phyloP scores from a whole-genome alignment of 2,888 invertebrate species.

The Didymodactylos carnosus region DNA sequence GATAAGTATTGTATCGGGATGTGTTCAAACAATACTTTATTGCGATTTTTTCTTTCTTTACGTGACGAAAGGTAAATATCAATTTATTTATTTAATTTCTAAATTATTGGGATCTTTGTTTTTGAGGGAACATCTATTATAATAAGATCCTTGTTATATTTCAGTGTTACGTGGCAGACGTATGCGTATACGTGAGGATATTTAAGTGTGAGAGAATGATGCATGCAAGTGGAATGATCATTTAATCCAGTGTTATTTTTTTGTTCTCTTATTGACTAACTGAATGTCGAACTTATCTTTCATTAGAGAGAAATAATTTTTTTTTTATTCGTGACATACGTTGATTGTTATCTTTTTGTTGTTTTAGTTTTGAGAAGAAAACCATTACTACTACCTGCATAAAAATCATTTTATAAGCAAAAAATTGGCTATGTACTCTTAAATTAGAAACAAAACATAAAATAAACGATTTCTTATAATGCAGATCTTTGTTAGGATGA shows the following conservation, averaged over 20 bases:
- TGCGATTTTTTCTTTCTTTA: conserved; percentile 99
- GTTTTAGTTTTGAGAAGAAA: conserved; percentile 14
- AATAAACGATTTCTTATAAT: too few species aligned
- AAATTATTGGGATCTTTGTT: neutral
- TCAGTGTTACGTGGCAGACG: neutral
- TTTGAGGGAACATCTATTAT: too few species aligned
- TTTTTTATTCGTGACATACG: too few species aligned
- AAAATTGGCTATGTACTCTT: too few species aligned
- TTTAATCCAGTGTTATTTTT: neutral
- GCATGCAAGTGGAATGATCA: too few species aligned
- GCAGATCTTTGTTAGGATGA: too few species aligned
- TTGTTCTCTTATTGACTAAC: neutral
- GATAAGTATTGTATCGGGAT: conserved; percentile 86
- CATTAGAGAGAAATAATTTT: too few species aligned
- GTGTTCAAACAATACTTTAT: conserved; percentile 89
- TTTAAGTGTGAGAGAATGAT: neutral
- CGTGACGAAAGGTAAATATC: conserved; percentile 60
- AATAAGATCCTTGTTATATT: too few species aligned
- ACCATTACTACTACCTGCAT: conserved; percentile 11
- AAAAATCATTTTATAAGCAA: conserved; percentile 4
- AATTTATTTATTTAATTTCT: neutral
- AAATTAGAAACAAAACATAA: too few species aligned
- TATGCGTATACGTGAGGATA: neutral
- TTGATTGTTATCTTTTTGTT: too few species aligned
- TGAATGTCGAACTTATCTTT: too few species aligned